phyloP scores from a whole-genome alignment of 2,797 vertebrate species.

The Muscicapa striata region DNA sequence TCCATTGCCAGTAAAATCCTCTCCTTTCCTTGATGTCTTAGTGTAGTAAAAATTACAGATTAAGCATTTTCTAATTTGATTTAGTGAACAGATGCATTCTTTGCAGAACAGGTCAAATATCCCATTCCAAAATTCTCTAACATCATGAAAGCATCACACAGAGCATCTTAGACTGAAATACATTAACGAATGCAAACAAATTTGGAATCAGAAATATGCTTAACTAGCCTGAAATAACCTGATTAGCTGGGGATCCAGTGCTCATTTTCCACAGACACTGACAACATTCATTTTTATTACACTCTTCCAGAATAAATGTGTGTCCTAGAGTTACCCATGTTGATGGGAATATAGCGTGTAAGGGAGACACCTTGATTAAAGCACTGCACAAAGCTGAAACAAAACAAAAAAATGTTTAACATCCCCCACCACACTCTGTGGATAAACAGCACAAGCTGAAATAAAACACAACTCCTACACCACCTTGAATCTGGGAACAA shows the following conservation, averaged over 20 bases:
- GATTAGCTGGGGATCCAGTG: not conserved
- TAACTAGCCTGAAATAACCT: conserved; percentile 24
- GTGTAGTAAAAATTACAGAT: not conserved
- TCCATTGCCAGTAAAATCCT: not conserved
- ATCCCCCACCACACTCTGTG: no score
- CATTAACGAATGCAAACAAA: not conserved
- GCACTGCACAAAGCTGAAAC: not conserved
- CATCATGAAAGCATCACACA: not conserved
- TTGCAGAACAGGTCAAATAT: not conserved
- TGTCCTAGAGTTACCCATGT: not conserved
- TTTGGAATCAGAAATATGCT: not conserved
- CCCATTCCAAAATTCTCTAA: not conserved
- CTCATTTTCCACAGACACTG: not conserved
- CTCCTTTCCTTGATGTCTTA: not conserved
- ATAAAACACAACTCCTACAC: not conserved
- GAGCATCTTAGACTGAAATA: not conserved
- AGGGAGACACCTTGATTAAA: conserved; percentile 34
- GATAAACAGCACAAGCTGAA: not conserved
- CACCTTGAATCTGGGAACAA: not conserved
- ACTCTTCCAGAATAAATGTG: not conserved
- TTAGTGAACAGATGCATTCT: not conserved
- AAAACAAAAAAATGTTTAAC: not conserved
- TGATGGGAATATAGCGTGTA: not conserved
- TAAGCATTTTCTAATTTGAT: conserved; percentile 22
- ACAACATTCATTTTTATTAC: not conserved